A percentile compares a stretch with the other conserved stretches of the same genome.
These are phyloP conservation scores for Zosterops japonicus DNA, from an alignment of 2,113 vertebrate genomes.

Conservation along the genomic window DNA sequence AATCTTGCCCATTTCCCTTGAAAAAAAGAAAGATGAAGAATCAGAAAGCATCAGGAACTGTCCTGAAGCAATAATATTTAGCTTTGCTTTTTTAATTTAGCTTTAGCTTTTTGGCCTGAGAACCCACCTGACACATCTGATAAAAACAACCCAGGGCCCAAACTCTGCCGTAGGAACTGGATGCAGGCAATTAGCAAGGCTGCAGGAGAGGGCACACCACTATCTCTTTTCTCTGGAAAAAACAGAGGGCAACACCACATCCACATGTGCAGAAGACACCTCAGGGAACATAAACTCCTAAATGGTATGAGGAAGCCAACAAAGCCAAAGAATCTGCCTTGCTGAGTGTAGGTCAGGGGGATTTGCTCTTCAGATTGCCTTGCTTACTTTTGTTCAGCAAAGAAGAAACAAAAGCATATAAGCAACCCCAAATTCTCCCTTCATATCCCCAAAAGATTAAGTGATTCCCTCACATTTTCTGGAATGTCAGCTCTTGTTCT, in stretches of 20 bases:
- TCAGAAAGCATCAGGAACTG: neutral
- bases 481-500: neutral
- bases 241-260: neutral
- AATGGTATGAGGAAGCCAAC: neutral
- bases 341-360: neutral
- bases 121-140: neutral
- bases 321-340: neutral
- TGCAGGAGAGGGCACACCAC: neutral
- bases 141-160: neutral
- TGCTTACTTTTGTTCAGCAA: neutral
- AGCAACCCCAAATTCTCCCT: neutral
- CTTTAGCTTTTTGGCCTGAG: neutral
- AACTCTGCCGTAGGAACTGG: neutral
- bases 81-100: neutral
- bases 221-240: neutral
- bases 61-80: neutral
- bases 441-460: neutral
- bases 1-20: neutral
- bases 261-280: neutral
- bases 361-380: neutral
- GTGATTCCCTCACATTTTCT: neutral
- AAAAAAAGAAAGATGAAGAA: neutral
- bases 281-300: neutral
- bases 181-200: neutral
- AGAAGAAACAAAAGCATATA: neutral